Conservation (phyloP, 2,797 vertebrate species). For the Ciconia nigra region DNA sequence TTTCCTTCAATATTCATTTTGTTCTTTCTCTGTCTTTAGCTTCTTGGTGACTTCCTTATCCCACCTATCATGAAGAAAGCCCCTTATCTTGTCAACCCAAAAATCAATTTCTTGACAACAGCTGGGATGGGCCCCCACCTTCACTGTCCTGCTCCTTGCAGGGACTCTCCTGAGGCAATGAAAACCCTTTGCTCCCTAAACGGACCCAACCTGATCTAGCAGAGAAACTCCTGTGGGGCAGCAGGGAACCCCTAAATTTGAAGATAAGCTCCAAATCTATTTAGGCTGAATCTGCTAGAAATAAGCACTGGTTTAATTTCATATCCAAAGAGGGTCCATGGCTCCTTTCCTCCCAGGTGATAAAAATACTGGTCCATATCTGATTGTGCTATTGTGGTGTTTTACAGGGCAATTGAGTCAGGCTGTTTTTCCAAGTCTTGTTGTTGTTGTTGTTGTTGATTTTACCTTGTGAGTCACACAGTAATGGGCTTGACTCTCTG, state of each 20-base stretch:
- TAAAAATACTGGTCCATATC: neutral
- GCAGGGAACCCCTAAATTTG: neutral
- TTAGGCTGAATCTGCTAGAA: neutral
- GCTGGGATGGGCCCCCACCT: neutral
- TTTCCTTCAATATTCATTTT: neutral
- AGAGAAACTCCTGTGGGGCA: neutral
- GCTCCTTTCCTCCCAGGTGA: neutral
- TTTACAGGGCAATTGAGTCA: neutral
- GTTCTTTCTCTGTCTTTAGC: neutral
- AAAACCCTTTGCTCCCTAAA: neutral
- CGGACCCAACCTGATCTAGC: neutral
- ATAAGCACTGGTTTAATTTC: neutral
- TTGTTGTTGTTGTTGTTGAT: neutral
- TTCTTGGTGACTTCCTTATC: neutral
- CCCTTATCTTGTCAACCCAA: neutral
- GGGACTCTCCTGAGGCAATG: neutral
- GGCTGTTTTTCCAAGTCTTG: neutral
- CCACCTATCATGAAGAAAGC: neutral
- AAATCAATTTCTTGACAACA: neutral
- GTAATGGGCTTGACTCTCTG: neutral
- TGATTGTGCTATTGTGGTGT: neutral
- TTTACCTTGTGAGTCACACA: neutral
- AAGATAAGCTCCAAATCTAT: neutral
- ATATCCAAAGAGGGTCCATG: neutral
- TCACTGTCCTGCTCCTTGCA: neutral